phyloP scores from a whole-genome alignment of 1,140 invertebrate species.

The Proales similis region DNA sequence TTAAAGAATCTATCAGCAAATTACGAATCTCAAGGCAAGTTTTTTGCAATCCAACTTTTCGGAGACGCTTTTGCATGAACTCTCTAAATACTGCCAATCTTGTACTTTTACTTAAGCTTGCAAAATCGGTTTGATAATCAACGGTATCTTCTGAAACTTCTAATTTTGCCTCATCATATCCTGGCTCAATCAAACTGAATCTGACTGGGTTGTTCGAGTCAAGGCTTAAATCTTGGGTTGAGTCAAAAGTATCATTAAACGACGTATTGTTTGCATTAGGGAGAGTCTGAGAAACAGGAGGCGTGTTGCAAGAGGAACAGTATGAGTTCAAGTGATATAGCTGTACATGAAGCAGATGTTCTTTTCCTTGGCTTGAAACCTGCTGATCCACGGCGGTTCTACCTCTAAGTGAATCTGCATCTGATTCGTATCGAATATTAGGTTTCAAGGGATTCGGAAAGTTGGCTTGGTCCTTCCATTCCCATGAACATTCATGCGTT shows the following conservation, averaged over 20 bases:
- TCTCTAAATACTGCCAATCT: conserved; percentile 8
- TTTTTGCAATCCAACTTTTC: conserved; percentile 21
- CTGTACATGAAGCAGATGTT: background rate
- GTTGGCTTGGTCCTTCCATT: too few species aligned
- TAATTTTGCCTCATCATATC: background rate
- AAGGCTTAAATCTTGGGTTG: background rate
- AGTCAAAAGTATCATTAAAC: background rate
- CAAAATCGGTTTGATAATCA: background rate
- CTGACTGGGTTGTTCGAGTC: background rate
- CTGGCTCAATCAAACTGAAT: background rate
- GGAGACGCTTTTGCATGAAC: conserved; percentile 16
- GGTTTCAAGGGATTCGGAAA: too few species aligned
- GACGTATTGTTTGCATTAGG: too few species aligned
- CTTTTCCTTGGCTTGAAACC: background rate
- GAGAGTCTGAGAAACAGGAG: too few species aligned
- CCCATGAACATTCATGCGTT: too few species aligned
- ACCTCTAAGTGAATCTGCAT: too few species aligned
- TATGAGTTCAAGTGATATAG: conserved; percentile 10
- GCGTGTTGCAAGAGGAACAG: too few species aligned
- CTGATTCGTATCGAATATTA: too few species aligned
- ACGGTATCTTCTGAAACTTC: background rate
- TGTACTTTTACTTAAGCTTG: background rate
- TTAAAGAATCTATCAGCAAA: background rate
- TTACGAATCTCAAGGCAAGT: conserved; percentile 21
- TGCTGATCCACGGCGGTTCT: conserved; percentile 1